Conservation (phyloP, 2,797 vertebrate species). For the Ctenosaura bakeri region DNA sequence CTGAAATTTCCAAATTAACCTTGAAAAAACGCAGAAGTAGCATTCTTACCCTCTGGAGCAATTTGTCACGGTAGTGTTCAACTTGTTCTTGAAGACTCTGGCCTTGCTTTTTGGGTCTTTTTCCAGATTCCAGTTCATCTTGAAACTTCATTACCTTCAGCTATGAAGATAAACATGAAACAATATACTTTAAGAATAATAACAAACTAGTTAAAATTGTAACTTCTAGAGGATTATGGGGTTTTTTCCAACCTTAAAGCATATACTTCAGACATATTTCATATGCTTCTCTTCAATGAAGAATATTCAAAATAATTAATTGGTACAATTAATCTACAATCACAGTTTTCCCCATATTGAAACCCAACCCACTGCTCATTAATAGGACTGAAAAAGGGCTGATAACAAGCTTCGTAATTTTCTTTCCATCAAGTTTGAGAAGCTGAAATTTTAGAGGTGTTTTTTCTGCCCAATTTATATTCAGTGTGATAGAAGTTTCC, state of each 20-base stretch:
- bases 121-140: conserved; percentile 97
- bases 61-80: conserved; percentile 98
- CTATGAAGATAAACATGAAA: conserved; percentile 79
- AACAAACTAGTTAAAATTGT: conserved; percentile 22
- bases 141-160: conserved; percentile 99
- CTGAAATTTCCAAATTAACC: conserved; percentile 44
- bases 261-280: neutral
- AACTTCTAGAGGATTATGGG: neutral
- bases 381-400: neutral
- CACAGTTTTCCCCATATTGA: neutral
- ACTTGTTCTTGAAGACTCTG: conserved; percentile 98
- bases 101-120: conserved; percentile 95
- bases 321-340: neutral
- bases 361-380: neutral
- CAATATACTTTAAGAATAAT: conserved; percentile 43
- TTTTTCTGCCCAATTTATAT: neutral
- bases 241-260: conserved; percentile 6
- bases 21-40: conserved; percentile 44
- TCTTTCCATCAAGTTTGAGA: neutral
- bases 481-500: neutral
- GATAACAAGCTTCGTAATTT: neutral
- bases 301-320: neutral
- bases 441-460: neutral
- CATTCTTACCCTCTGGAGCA: conserved; percentile 92
- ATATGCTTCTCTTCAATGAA: neutral